Percentiles rank a stretch among this genome's conserved stretches.
Conservation (phyloP, 2,797 vertebrate species). For the Characodon lateralis region DNA sequence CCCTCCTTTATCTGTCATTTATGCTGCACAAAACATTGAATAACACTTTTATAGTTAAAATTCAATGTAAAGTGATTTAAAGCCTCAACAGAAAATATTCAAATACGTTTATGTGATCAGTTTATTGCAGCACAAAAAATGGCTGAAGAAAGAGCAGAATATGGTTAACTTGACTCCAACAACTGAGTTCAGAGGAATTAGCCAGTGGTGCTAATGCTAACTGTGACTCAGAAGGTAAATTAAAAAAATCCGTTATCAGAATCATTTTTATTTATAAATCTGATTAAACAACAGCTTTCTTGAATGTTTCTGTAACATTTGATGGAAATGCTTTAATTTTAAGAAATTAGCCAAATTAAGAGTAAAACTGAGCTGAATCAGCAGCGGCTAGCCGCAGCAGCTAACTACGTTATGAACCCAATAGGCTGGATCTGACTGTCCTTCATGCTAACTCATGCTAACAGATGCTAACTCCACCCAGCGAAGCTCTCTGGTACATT, state of each 20-base stretch:
- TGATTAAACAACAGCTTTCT: not conserved
- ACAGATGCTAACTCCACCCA: not conserved
- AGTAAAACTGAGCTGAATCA: not conserved
- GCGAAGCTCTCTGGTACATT: not conserved
- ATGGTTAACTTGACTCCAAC: no score
- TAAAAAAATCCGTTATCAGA: not conserved
- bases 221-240: not conserved
- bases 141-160: no score
- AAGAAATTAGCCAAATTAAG: not conserved
- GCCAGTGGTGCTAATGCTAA: not conserved
- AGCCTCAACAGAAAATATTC: no score
- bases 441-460: constrained; percentile 10
- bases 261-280: not conserved
- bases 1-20: not conserved
- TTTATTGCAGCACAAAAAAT: no score
- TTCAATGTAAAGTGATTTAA: no score
- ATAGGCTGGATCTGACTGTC: not conserved
- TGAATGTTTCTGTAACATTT: not conserved
- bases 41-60: not conserved
- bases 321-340: not conserved
- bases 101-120: no score
- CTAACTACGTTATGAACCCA: constrained; percentile 13
- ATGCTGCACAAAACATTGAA: not conserved
- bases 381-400: not conserved
- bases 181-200: not conserved